These are phyloP conservation scores for Eupithecia insigniata DNA, from an alignment of 2,888 invertebrate genomes.

Conservation along the genomic window DNA sequence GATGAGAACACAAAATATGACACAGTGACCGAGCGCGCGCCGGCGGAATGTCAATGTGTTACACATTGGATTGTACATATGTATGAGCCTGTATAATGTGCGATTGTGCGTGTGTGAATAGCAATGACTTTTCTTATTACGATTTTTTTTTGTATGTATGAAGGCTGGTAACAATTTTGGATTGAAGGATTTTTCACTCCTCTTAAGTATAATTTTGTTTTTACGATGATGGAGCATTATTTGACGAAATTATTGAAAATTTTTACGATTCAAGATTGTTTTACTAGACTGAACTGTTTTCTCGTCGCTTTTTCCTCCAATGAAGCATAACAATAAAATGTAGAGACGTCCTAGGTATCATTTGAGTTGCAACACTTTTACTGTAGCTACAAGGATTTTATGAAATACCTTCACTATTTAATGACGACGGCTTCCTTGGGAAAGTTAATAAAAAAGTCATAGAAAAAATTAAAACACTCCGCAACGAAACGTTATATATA, in stretches of 20 bases:
- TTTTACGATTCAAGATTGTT: not conserved
- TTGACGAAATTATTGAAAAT: not conserved
- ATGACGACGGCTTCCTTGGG: too few relatives aligned
- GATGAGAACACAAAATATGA: constrained; percentile 34
- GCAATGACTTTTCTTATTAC: not conserved
- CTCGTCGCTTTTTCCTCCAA: not conserved
- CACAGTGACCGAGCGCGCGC: constrained; percentile 24
- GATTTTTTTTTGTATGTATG: constrained; percentile 6
- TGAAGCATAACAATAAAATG: not conserved
- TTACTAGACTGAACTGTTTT: not conserved
- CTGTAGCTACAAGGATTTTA: too few relatives aligned
- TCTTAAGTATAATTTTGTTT: not conserved
- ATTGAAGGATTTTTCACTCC: not conserved
- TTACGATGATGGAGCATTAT: not conserved
- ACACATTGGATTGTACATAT: not conserved
- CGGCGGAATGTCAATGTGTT: constrained; percentile 30
- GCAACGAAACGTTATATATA: too few relatives aligned
- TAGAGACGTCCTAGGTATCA: not conserved
- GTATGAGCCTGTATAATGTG: not conserved
- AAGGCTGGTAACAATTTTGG: not conserved
- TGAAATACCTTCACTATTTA: too few relatives aligned
- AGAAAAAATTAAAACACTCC: too few relatives aligned
- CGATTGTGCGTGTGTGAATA: not conserved
- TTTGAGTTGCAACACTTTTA: not conserved
- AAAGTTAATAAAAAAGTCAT: too few relatives aligned